Evolutionary conservation across 2,797 vertebrate genomes (phyloP), one percentile per base, ranked within the genome.

Genomic region (Semaprochilodus insignis): DNA sequence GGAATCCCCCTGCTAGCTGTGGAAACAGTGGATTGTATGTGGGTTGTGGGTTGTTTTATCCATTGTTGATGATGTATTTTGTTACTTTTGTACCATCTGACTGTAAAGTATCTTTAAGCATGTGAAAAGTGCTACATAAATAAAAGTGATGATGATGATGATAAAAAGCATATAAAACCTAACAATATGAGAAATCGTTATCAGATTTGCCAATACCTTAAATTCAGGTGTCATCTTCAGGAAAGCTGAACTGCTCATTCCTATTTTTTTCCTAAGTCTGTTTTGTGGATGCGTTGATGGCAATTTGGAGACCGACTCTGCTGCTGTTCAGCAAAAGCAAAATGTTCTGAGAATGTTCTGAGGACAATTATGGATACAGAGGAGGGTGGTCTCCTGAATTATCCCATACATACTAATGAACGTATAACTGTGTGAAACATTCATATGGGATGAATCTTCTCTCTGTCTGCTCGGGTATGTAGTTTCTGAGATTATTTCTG

Each of bases 361-460:
- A 67, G 25, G 21, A 70, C 67, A 70, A 48, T 70, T 70, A 21
- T 21, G n/a, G 10, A 1, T 44, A 19, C 2, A 48, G 23, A 75
- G 60, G 62, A 54, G 44, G 65, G 73, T 69, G 54, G 63, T 36
- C 40, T 34, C 36, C 44, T 40, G 21, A 16, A 27, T 72, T 63
- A n/a, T 44, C 31, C 4, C 36, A 44, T 36, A 34, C 40, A 44
- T 8, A 82, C 74, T 71, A 72, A 77, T 74, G 69, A 74, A 67
- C 10, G 52, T 48, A 59, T 44, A 52, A 54, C 55, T 10, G 10
- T 59, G 57, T 78, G 17, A 78, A 77, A 71, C 63, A 82, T 77
- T 77, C 57, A 77, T 77, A 48, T 0, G 3, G 7, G 19, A 4
- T 23, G 59, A 11, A 40, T 19, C 13, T 6, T 54, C 8, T 54